A percentile compares a stretch with the other conserved stretches of the same genome.
Conservation (phyloP, 2,113 vertebrate genomes). For the Leptodactylus fuscus region DNA sequence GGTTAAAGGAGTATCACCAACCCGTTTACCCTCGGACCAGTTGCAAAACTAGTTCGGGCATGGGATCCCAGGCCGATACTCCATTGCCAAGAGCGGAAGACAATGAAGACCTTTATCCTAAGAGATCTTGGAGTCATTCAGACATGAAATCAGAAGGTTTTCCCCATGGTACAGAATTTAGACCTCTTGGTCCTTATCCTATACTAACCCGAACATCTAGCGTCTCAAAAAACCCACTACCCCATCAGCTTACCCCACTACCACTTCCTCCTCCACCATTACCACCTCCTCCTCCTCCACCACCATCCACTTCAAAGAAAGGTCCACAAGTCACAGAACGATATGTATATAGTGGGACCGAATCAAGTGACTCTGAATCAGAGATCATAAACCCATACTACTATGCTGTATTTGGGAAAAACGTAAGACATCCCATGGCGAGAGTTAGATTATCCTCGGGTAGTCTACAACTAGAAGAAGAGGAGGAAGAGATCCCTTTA, state of each 20-base stretch:
- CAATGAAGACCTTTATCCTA: conserved; percentile 82
- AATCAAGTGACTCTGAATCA: conserved; percentile 89
- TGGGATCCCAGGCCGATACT: conserved; percentile 65
- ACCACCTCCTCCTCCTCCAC: conserved; percentile 30
- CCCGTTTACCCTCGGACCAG: conserved; percentile 46
- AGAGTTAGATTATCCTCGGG: conserved; percentile 88
- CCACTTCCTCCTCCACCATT: conserved; percentile 35
- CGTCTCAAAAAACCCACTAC: conserved; percentile 66
- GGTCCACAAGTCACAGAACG: conserved; percentile 70
- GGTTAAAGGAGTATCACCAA: conserved; percentile 60
- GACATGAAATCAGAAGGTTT: conserved; percentile 86
- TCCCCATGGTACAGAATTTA: conserved; percentile 84
- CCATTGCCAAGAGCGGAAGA: conserved; percentile 11
- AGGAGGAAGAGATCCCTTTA: conserved; percentile 71
- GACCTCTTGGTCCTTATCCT: conserved; percentile 87
- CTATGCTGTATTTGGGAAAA: conserved; percentile 75
- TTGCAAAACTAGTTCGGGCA: conserved; percentile 60
- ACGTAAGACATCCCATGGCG: conserved; percentile 73
- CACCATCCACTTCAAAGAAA: conserved; percentile 61
- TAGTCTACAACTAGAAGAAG: conserved; percentile 91
- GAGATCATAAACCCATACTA: conserved; percentile 83
- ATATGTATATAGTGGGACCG: conserved; percentile 73
- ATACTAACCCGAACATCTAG: conserved; percentile 75
- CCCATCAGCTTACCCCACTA: conserved; percentile 65
- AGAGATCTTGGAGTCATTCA: conserved; percentile 83